Evolutionary conservation across 2,797 vertebrate genomes (phyloP).

Genomic region (Anableps anableps): DNA sequence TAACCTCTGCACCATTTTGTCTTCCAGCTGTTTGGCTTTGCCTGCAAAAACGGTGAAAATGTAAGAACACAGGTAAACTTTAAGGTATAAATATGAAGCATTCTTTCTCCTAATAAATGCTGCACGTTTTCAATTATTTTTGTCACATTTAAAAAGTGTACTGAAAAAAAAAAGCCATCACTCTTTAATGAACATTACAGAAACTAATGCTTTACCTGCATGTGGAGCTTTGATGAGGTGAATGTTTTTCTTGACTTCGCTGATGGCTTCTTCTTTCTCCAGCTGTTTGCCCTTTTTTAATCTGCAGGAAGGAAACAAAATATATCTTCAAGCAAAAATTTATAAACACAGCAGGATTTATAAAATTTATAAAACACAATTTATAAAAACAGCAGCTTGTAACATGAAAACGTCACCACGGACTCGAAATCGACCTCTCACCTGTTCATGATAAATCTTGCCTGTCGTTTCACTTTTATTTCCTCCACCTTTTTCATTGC

Average conservation of each 20-base stretch:
- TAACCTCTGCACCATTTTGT: constrained; percentile 94
- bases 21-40: constrained; percentile 91
- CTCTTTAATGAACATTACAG: not conserved
- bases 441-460: constrained; percentile 96
- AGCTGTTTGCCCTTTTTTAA: constrained; percentile 94
- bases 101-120: not conserved
- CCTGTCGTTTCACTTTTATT: constrained; percentile 94
- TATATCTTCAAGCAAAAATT: not conserved
- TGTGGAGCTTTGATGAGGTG: constrained; percentile 95
- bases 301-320: constrained; percentile 66
- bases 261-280: constrained; percentile 92
- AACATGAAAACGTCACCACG: not conserved
- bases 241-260: constrained; percentile 96
- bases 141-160: not conserved
- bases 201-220: constrained; percentile 82
- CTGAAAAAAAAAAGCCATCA: not conserved
- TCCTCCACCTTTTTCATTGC: constrained; percentile 94
- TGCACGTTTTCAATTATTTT: not conserved
- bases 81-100: not conserved
- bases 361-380: not conserved
- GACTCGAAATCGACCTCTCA: constrained; percentile 46
- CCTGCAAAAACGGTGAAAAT: constrained; percentile 71
- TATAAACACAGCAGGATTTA: not conserved
- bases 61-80: not conserved
- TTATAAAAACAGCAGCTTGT: not conserved